Conservation (phyloP, 2,888 invertebrate species). For the Sussaba pulchella region DNA sequence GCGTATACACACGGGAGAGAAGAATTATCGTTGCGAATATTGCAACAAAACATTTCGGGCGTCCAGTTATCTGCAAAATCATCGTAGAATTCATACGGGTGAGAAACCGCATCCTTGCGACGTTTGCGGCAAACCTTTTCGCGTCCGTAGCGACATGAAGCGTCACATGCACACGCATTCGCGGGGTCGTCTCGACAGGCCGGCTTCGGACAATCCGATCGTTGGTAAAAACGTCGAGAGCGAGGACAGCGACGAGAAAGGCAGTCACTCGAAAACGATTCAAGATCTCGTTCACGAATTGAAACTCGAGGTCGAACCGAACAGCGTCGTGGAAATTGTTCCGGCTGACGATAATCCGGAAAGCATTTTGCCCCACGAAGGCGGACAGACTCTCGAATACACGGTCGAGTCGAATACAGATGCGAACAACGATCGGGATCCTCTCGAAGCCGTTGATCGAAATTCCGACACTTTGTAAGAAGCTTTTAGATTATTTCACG, state of each 20-base stretch:
- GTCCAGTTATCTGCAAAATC: conserved; percentile 93
- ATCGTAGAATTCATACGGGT: conserved; percentile 94
- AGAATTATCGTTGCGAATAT: conserved; percentile 94
- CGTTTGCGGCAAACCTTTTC: conserved; percentile 92
- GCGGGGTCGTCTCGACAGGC: conserved; percentile 77
- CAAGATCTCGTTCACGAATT: conserved; percentile 81
- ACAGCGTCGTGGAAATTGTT: conserved; percentile 78
- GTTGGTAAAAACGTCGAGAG: conserved; percentile 64
- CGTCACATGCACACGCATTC: conserved; percentile 91
- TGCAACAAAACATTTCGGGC: conserved; percentile 94
- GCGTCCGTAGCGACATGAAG: conserved; percentile 93
- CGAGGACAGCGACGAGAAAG: conserved; percentile 66
- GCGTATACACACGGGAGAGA: conserved; percentile 94
- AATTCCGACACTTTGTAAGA: conserved; percentile 84
- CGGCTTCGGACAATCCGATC: conserved; percentile 58
- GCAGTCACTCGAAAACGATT: conserved; percentile 73
- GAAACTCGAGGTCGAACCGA: conserved; percentile 80
- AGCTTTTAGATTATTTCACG: conserved; percentile 28
- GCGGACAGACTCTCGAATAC: conserved; percentile 79
- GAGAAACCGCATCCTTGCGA: conserved; percentile 92
- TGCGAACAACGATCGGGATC: conserved; percentile 81
- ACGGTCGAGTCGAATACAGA: conserved; percentile 72
- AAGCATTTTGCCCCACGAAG: conserved; percentile 80
- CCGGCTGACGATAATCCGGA: conserved; percentile 80
- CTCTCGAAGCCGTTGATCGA: conserved; percentile 83